Percentiles rank a stretch among this genome's conserved stretches.
phyloP scores from a whole-genome alignment of 2,797 vertebrate species.

The Alosa sapidissima region DNA sequence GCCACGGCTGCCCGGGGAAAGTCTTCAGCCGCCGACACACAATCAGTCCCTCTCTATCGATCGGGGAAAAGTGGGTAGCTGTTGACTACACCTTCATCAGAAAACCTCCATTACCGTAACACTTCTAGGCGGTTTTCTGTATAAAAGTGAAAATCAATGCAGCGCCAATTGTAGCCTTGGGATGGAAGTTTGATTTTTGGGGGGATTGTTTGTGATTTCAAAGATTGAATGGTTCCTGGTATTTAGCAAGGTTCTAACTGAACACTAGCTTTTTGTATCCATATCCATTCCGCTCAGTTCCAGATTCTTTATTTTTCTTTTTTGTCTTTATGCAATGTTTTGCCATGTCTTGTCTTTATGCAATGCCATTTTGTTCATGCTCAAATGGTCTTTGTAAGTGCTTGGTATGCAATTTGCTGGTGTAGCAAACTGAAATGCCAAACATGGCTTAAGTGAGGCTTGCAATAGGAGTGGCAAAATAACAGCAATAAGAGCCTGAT shows the following conservation, averaged over 20 bases:
- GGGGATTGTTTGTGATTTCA: not conserved
- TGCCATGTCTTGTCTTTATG: not conserved
- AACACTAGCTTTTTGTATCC: not conserved
- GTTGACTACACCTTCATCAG: constrained; percentile 10
- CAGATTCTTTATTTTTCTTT: not conserved
- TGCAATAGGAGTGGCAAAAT: not conserved
- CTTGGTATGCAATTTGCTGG: not conserved
- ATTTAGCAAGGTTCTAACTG: not conserved
- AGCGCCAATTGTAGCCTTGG: not conserved
- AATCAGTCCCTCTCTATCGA: constrained; percentile 19
- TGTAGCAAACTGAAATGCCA: constrained; percentile 14
- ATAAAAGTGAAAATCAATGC: constrained; percentile 12
- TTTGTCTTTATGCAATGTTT: not conserved
- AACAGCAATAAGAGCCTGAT: not conserved
- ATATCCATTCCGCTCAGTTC: not conserved
- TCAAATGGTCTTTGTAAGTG: not conserved
- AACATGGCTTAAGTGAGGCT: not conserved
- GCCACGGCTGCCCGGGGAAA: not conserved
- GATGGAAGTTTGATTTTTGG: not conserved
- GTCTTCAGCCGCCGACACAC: not conserved
- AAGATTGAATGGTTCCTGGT: not conserved
- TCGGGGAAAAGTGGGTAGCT: not conserved
- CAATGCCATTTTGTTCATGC: not conserved
- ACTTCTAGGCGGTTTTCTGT: not conserved
- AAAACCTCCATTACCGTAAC: not conserved